phyloP scores from a whole-genome alignment of 2,888 invertebrate genomes.

The Lottia scabra region DNA sequence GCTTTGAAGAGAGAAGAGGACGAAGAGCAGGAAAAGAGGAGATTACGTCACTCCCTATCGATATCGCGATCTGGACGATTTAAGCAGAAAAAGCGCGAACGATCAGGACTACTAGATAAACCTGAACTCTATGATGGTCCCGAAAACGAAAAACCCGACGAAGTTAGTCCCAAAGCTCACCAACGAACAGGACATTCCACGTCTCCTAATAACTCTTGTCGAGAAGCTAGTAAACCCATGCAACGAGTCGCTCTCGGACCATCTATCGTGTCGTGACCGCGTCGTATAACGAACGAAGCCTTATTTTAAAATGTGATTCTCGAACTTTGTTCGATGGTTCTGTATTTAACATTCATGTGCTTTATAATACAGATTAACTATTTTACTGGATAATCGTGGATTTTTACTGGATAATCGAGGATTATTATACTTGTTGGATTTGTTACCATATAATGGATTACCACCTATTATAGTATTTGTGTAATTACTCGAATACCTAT shows the following conservation, averaged over 20 bases:
- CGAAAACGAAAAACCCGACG: not conserved
- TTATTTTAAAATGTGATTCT: too few relatives aligned
- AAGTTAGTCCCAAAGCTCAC: not conserved
- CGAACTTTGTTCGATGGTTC: too few relatives aligned
- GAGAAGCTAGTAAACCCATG: not conserved
- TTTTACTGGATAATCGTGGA: too few relatives aligned
- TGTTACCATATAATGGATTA: too few relatives aligned
- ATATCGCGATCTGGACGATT: constrained; percentile 60
- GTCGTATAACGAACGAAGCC: too few relatives aligned
- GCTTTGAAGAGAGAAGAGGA: constrained; percentile 29
- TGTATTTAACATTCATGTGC: too few relatives aligned
- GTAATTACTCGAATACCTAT: too few relatives aligned
- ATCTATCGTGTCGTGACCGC: not conserved
- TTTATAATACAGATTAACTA: too few relatives aligned
- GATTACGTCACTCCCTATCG: constrained; percentile 51
- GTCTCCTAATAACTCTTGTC: not conserved
- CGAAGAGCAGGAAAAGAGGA: constrained; percentile 49
- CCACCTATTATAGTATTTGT: too few relatives aligned
- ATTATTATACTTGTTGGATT: too few relatives aligned
- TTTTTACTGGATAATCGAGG: too few relatives aligned
- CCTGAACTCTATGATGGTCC: constrained; percentile 45
- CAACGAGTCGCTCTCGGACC: not conserved
- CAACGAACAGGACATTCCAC: not conserved
- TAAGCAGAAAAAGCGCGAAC: constrained; percentile 55
- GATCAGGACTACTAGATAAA: constrained; percentile 50